These are phyloP conservation scores for Pocillopora verrucosa DNA, from an alignment of 64 coral and sea anemone species.

Conservation along the genomic window DNA sequence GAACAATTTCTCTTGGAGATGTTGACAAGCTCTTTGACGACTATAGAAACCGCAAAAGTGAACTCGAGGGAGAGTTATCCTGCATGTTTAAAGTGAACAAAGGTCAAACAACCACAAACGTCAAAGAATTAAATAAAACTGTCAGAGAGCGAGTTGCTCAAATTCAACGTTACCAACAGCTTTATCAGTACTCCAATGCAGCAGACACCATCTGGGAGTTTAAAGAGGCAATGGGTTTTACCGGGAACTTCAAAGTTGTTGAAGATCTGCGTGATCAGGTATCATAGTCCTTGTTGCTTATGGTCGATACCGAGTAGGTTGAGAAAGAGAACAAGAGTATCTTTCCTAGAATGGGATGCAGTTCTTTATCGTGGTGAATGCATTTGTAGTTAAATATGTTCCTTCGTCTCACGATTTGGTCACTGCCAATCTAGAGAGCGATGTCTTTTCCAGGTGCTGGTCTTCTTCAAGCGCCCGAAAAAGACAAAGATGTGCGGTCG, in stretches of 20 bases:
- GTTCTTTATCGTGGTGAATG: too few species aligned
- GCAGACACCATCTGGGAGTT: conserved; percentile 67
- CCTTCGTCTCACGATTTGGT: too few species aligned
- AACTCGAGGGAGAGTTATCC: conserved; percentile 18
- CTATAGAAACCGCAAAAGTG: conserved; percentile 13
- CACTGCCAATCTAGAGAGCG: too few species aligned
- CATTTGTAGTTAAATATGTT: too few species aligned
- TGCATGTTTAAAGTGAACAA: neutral
- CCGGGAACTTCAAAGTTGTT: conserved; percentile 53
- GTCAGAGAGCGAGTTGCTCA: neutral
- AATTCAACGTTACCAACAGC: conserved; percentile 33
- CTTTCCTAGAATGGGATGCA: too few species aligned
- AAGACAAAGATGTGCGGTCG: too few species aligned
- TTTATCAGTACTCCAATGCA: conserved; percentile 39
- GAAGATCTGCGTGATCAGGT: conserved; percentile 65
- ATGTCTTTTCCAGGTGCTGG: too few species aligned
- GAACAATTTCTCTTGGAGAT: conserved; percentile 15
- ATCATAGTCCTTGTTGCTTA: neutral
- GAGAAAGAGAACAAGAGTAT: too few species aligned
- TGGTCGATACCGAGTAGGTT: too few species aligned
- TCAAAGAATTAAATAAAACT: neutral
- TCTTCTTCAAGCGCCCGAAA: too few species aligned
- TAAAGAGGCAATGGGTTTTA: conserved; percentile 48
- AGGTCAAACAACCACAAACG: neutral
- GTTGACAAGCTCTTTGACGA: conserved; percentile 39